Base-by-base conservation (phyloP, 2,113 vertebrate genomes). In the Alectura lathami region DNA sequence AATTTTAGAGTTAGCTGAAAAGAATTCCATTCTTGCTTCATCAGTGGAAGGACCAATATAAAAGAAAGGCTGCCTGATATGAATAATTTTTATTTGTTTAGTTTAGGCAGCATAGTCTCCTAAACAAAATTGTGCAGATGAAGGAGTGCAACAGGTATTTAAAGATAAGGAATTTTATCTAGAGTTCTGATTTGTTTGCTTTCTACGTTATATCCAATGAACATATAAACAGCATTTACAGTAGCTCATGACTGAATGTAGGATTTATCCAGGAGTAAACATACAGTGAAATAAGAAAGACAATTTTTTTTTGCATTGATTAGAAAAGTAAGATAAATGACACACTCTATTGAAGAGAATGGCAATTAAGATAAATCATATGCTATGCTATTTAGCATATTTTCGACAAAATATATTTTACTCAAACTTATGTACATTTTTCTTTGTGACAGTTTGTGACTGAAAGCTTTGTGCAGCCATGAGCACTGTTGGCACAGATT, bases 331-430 rank as follows among this genome's bases (percentile, higher is more conserved):
- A 86, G 91, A 95, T 87, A 89, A 76, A 80, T 92, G 87, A 70
- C 34, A 80, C 23, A n/a, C 38, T 77, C 67, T 47, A 59, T 32
- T 91, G 78, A 87, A 94, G 47, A 78, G 63, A 92, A 92, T 57
- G 50, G 84, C 90, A 83, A 95, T 94, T 91, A 96, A 93, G 82
- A 91, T 88, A 91, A 93, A 93, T 91, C 54, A 76, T 93, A 91
- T 14, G 22, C 30, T 73, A 53, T 64, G 27, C 14, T 91, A 80
- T 63, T 91, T 93, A 91, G 29, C 75, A 86, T 88, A 76, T 88
- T 93, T 93, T 85, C 56, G 77, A 70, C 67, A 50, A 93, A 92
- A 69, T 91, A 34, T 48, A 34, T 80, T 77, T 30, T 83, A 79
- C 15, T 62, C 24, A 91, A 79, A 82, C 51, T 84, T 91, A 51